Evolutionary conservation across 2,888 invertebrate species (phyloP), one percentile per base, ranked within the genome.

Genomic region (Drosophila greeni): DNA sequence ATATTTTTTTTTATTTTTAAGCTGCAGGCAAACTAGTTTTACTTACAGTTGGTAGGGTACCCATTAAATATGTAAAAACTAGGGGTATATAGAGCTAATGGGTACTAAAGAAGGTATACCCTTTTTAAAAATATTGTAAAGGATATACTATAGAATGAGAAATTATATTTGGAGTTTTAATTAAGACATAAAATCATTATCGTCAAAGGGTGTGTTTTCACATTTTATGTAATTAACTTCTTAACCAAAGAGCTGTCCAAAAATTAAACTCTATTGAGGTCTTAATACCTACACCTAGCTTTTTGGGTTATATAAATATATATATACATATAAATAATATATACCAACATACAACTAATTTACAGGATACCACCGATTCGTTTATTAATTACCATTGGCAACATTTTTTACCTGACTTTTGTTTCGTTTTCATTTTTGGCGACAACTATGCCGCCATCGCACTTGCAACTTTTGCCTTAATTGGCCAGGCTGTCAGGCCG

Each of bases 21-120:
- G 65, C 42, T 48, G 65, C 52, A 67, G 70, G 43, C 68, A 82
- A 84, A 84, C 82, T 76, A 82, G 84, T 80, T 84, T 82, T 68
- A 64, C 77, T 56, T 70, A 49, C 65, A 75, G 67, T 58, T 72
- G 67, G 36, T 39, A 23, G 9, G 42, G 39, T 43, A 51, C 70
- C 70, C 49, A 69, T 20, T 51, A 45, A 36, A 24, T 18, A 34
- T n/a, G 18, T 24, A 6, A 11, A 3, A 16, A 11, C 29, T 29
- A 11, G 23, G 26, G 40, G 40, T 60, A 60, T 45, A 14, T 8
- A 1, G 3, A 48, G 23, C 3, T 42, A 3, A 26, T 9, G 3
- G 26, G 26, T 9, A 26, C 2, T 26, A 9, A 26, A 26, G 3
- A 9, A 9, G 8, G 7, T n/a, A n/a, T n/a, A n/a, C n/a, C 8